Conservation (phyloP, 2,797 vertebrate species). For the Amniataba percoides region DNA sequence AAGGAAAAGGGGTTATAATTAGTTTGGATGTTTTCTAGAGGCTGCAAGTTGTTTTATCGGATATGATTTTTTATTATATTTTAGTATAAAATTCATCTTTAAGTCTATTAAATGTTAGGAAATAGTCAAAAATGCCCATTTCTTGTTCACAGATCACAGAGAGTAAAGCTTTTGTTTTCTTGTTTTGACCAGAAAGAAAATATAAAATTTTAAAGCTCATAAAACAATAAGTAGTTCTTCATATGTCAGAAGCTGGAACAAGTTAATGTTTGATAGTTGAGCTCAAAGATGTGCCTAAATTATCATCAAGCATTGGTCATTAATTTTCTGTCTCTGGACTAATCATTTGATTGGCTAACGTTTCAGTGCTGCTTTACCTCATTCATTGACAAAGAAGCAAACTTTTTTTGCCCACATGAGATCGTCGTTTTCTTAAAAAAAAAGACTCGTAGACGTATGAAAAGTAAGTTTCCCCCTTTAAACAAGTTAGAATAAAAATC, state of each 20-base stretch:
- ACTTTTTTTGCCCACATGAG: not conserved
- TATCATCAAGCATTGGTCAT: not conserved
- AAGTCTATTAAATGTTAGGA: not conserved
- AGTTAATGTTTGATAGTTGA: not conserved
- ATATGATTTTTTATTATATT: not conserved
- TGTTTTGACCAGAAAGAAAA: not conserved
- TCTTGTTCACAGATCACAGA: not conserved
- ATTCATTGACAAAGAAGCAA: not conserved
- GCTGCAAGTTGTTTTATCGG: not conserved
- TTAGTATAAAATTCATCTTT: not conserved
- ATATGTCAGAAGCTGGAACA: not conserved
- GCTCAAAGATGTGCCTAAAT: not conserved
- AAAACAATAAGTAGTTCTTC: not conserved
- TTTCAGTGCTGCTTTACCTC: not conserved
- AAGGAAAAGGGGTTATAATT: conserved; percentile 32
- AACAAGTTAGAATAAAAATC: not conserved
- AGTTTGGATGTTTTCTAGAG: conserved; percentile 17
- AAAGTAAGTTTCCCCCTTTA: not conserved
- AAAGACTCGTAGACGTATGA: not conserved
- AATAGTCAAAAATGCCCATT: not conserved
- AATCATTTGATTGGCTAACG: not conserved
- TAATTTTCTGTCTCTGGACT: not conserved
- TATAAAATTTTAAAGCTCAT: not conserved
- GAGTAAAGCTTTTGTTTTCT: not conserved
- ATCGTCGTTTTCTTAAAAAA: not conserved